Conservation (phyloP, 2,888 invertebrate species). For the Lasioglossum zephyrum region DNA sequence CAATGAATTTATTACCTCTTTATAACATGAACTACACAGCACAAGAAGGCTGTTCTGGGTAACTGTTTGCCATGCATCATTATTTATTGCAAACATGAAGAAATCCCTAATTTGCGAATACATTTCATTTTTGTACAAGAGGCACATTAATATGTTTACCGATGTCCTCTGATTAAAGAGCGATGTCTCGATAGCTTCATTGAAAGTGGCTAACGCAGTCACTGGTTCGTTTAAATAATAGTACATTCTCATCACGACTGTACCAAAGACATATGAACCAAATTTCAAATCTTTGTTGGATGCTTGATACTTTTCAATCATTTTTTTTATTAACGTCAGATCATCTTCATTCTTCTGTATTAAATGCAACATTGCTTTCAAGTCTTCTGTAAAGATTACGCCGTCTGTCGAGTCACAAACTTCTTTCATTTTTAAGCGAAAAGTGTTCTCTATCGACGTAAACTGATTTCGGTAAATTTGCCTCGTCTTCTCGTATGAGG, state of each 20-base stretch:
- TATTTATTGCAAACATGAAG: conserved; percentile 83
- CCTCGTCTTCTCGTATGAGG: conserved; percentile 86
- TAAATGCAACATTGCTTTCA: conserved; percentile 92
- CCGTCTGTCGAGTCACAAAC: conserved; percentile 85
- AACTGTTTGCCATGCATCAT: fast-evolving
- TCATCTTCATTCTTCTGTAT: conserved; percentile 87
- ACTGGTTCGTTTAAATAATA: conserved; percentile 89
- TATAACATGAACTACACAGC: conserved; percentile 90
- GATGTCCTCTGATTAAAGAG: conserved; percentile 91
- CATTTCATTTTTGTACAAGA: conserved; percentile 89
- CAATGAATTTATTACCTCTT: conserved; percentile 87
- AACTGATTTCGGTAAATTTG: conserved; percentile 87
- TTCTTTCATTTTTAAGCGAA: conserved; percentile 89
- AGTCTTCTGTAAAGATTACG: conserved; percentile 93
- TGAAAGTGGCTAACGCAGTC: conserved; percentile 88
- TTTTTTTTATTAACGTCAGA: conserved; percentile 87
- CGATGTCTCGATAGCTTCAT: conserved; percentile 85
- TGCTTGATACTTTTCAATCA: conserved; percentile 90
- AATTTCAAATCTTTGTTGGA: conserved; percentile 90
- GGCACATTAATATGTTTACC: conserved; percentile 89
- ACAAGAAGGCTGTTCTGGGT: conserved; percentile 85
- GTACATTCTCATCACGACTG: conserved; percentile 92
- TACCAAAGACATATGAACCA: conserved; percentile 93
- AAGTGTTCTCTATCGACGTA: conserved; percentile 87
- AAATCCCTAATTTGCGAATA: conserved; percentile 88